Conservation (phyloP, 2,113 vertebrate genomes). For the Pangasianodon hypophthalmus region DNA sequence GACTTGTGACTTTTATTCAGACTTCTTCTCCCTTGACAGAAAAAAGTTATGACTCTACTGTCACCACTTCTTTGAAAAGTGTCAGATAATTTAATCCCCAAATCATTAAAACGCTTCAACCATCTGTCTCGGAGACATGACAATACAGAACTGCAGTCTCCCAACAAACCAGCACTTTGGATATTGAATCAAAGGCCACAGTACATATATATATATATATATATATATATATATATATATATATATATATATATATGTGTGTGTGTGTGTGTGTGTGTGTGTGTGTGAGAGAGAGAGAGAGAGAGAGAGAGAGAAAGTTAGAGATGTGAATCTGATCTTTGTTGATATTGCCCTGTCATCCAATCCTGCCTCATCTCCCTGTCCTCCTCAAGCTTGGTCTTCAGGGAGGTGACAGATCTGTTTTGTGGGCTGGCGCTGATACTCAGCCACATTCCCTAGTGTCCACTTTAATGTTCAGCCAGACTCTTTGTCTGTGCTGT, state of each 20-base stretch:
- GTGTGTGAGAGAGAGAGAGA: constrained; percentile 3
- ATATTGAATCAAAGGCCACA: constrained; percentile 46
- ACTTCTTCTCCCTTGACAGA: background rate
- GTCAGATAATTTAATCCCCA: constrained; percentile 18
- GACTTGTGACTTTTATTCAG: constrained; percentile 3
- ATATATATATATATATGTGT: background rate
- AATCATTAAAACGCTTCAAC: constrained; percentile 30
- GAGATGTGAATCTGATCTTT: constrained; percentile 44
- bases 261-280: constrained; percentile 18
- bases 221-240: too few relatives aligned
- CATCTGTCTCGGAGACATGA: background rate
- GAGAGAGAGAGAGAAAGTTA: background rate
- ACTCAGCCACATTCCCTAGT: constrained; percentile 45
- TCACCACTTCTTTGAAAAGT: constrained; percentile 12
- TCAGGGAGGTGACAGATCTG: constrained; percentile 51
- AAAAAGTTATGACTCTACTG: background rate
- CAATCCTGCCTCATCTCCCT: constrained; percentile 11
- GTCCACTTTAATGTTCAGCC: constrained; percentile 38
- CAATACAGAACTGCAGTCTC: background rate
- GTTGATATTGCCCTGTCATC: constrained; percentile 50
- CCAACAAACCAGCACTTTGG: constrained; percentile 27
- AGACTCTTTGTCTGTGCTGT: constrained; percentile 40
- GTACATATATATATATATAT: too few relatives aligned
- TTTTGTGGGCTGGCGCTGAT: constrained; percentile 40
- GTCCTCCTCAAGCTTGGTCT: constrained; percentile 18